Base-by-base conservation (phyloP, 2,888 invertebrate species). In the Erebia epiphron region DNA sequence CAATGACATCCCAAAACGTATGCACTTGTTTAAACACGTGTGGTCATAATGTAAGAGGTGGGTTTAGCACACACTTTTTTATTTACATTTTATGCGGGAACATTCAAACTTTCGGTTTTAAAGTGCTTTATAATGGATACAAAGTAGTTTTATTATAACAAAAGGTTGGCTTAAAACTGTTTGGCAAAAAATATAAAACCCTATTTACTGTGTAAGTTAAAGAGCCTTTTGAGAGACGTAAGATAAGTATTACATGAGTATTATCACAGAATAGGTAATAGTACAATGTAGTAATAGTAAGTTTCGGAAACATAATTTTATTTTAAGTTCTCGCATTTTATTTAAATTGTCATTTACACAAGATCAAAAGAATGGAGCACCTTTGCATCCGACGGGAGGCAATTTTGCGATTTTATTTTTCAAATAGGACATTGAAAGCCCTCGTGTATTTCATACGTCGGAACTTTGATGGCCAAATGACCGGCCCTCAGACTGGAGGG, bases 381-480 rank as follows among this genome's bases (percentile, higher is more conserved):
- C 75, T 75, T 75, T 75, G 75, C 73, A 60, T 74, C 75, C 75
- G 76, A 78, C 78, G 73, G 73, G 72, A 72, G 77, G 72, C 74
- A 75, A 78, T 79, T n/a, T 79, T 75, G 67, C 75, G 81, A 80
- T 79, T 73, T 73, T 68, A 68, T 72, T 67, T 75, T 72, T 71
- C 75, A 70, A 73, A 74, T 75, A 69, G 74, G 75, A 79, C 77
- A 79, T 78, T 70, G 72, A 77, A 77, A 77, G 76, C 77, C 76
- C 78, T 79, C 75, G 74, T 76, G 76, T 76, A 75, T 74, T 76
- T 76, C 76, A 72, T 78, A 75, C 75, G 79, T 79, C 78, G 77
- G 78, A 77, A 76, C 83, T 82, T 82, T 82, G 83, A 80, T 76
- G 81, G 78, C 79, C 80, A 81, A 82, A 83, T 82, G 83, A 83